phyloP scores from a whole-genome alignment of 2,888 invertebrate genomes.

The Acheta domesticus region DNA sequence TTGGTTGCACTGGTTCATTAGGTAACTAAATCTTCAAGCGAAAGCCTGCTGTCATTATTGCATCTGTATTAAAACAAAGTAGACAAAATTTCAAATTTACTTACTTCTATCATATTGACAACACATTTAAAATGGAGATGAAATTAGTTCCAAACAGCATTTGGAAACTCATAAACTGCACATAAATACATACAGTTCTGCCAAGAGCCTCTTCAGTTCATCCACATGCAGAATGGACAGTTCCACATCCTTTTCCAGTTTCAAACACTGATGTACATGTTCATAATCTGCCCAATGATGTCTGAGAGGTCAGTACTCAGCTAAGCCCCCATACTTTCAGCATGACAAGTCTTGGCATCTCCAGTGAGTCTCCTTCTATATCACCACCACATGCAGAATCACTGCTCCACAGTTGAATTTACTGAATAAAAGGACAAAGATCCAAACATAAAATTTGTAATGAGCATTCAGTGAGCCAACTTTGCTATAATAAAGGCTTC shows the following conservation, averaged over 20 bases:
- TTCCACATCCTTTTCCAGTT: conserved; percentile 83
- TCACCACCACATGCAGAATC: conserved; percentile 76
- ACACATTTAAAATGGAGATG: too few relatives aligned
- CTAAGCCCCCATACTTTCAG: conserved; percentile 79
- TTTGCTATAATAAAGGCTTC: too few relatives aligned
- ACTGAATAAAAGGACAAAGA: conserved; percentile 54
- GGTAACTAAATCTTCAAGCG: conserved; percentile 77
- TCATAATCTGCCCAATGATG: conserved; percentile 84
- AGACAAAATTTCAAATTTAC: not conserved
- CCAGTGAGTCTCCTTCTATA: conserved; percentile 68
- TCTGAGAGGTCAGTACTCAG: conserved; percentile 85
- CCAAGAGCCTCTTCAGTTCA: conserved; percentile 66
- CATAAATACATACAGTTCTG: conserved; percentile 54
- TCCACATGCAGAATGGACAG: conserved; percentile 55
- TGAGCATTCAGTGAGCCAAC: not conserved
- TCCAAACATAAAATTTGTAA: not conserved
- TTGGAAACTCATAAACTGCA: too few relatives aligned
- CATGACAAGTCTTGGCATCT: conserved; percentile 63
- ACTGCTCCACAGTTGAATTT: conserved; percentile 82
- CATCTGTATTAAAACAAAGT: conserved; percentile 61
- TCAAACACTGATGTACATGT: conserved; percentile 89
- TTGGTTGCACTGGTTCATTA: conserved; percentile 66
- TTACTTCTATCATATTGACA: not conserved
- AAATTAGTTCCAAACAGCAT: too few relatives aligned
- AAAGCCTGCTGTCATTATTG: conserved; percentile 67